phyloP scores from a whole-genome alignment of 92 coral and sea anemone genomes.

The Heliopora coerulea region DNA sequence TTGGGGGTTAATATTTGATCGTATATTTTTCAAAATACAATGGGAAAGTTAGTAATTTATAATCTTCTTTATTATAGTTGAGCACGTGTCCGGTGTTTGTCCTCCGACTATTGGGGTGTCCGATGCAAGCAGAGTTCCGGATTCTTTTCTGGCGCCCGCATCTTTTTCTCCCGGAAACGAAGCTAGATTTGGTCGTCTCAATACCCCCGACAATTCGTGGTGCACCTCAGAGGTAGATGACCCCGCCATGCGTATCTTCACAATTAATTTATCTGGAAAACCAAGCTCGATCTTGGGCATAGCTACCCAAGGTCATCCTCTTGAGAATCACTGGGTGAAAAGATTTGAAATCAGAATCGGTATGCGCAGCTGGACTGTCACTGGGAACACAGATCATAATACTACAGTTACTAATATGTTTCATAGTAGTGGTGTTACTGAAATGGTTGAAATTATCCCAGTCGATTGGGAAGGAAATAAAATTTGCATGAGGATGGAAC shows the following conservation, averaged over 20 bases:
- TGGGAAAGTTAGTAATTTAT: too few relatives aligned
- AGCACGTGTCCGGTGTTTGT: too few relatives aligned
- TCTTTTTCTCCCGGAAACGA: not conserved
- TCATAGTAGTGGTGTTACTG: not conserved
- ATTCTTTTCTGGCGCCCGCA: not conserved
- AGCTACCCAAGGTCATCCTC: not conserved
- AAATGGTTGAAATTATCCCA: not conserved
- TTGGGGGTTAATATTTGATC: too few relatives aligned
- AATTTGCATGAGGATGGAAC: constrained; percentile 10
- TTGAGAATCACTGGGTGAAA: not conserved
- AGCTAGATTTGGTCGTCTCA: not conserved
- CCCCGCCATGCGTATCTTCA: not conserved
- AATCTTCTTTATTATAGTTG: too few relatives aligned
- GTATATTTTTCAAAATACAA: too few relatives aligned
- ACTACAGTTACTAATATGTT: not conserved
- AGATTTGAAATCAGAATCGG: not conserved
- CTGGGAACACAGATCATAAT: not conserved
- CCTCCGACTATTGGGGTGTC: not conserved
- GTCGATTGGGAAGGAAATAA: too few relatives aligned
- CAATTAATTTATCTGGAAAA: not conserved
- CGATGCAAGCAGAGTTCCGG: not conserved
- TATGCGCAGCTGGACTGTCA: not conserved
- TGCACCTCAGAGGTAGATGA: not conserved
- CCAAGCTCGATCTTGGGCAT: not conserved
- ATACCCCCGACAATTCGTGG: not conserved